These are phyloP conservation scores for Pachyrhynchus sulphureomaculatus DNA, from an alignment of 1,140 invertebrate species.

Conservation along the genomic window DNA sequence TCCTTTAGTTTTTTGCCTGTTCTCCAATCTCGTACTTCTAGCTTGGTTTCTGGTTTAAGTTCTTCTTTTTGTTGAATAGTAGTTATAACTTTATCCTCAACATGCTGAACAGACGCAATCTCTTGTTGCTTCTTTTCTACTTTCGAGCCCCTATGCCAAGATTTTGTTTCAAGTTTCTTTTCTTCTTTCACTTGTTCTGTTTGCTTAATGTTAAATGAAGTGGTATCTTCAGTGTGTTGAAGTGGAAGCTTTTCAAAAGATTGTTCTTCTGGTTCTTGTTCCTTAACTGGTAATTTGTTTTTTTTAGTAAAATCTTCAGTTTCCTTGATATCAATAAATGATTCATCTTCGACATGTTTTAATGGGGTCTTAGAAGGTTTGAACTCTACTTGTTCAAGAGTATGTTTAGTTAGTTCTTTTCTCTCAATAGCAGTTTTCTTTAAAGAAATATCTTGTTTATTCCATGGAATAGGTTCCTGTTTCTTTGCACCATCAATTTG, in stretches of 20 bases:
- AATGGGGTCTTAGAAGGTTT: constrained; percentile 28
- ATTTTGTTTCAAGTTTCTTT: constrained; percentile 40
- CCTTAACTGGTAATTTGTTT: neutral
- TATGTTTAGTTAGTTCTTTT: constrained; percentile 50
- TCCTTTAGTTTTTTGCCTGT: constrained; percentile 28
- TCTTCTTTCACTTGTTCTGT: constrained; percentile 42
- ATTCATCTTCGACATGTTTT: constrained; percentile 51
- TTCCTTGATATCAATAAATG: constrained; percentile 22
- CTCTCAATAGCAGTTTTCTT: constrained; percentile 50
- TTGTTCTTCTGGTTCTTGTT: constrained; percentile 1
- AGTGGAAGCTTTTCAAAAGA: constrained; percentile 3
- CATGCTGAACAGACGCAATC: constrained; percentile 16
- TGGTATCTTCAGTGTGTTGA: constrained; percentile 23
- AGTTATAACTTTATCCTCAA: constrained; percentile 22
- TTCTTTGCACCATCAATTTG: constrained; percentile 13
- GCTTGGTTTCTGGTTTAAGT: constrained; percentile 24
- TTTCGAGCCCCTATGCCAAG: constrained; percentile 35
- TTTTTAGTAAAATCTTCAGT: constrained; percentile 32
- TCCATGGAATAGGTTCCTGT: constrained; percentile 49
- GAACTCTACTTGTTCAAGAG: constrained; percentile 33
- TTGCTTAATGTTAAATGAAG: constrained; percentile 27
- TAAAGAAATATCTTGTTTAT: constrained; percentile 51
- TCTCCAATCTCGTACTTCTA: constrained; percentile 42
- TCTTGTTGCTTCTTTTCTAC: neutral
- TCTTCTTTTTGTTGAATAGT: constrained; percentile 44